These are phyloP conservation scores for Agrilus biguttatus DNA, from an alignment of 2,888 invertebrate genomes.

Conservation along the genomic window DNA sequence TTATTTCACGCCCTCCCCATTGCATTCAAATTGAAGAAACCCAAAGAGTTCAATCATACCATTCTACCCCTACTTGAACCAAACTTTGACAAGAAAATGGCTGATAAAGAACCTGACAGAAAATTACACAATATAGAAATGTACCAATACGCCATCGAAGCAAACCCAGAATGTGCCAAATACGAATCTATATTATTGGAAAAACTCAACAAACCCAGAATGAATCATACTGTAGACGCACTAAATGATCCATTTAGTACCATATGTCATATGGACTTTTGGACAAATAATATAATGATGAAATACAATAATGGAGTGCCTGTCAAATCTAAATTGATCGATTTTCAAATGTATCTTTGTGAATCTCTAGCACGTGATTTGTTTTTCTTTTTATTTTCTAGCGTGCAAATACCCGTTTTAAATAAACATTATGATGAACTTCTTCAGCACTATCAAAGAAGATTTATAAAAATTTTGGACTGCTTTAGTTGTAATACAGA, in stretches of 20 bases:
- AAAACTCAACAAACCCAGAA: too few relatives aligned
- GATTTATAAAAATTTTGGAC: constrained; percentile 27
- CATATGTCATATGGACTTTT: constrained; percentile 39
- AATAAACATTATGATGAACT: constrained; percentile 30
- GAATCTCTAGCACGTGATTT: constrained; percentile 36
- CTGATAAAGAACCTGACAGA: constrained; percentile 3
- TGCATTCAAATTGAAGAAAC: constrained; percentile 32
- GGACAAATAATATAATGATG: constrained; percentile 45
- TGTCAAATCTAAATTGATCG: constrained; percentile 31
- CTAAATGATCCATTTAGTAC: constrained; percentile 34
- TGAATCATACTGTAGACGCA: constrained; percentile 8
- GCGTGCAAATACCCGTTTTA: constrained; percentile 28
- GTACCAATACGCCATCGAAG: constrained; percentile 3
- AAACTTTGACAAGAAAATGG: constrained; percentile 5
- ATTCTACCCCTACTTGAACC: constrained; percentile 23
- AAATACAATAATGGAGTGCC: constrained; percentile 22
- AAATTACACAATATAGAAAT: too few relatives aligned
- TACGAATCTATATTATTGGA: too few relatives aligned
- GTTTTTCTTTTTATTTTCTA: constrained; percentile 37
- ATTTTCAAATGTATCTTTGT: constrained; percentile 39
- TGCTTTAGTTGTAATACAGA: constrained; percentile 16
- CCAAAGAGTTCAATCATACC: constrained; percentile 24
- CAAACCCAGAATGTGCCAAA: neutral
- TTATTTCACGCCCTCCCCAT: constrained; percentile 39
- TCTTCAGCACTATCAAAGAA: constrained; percentile 32